Evolutionary conservation across 1,140 invertebrate genomes (phyloP), one percentile per base, ranked within the genome.

Genomic region (Sarcophaga peregrina): DNA sequence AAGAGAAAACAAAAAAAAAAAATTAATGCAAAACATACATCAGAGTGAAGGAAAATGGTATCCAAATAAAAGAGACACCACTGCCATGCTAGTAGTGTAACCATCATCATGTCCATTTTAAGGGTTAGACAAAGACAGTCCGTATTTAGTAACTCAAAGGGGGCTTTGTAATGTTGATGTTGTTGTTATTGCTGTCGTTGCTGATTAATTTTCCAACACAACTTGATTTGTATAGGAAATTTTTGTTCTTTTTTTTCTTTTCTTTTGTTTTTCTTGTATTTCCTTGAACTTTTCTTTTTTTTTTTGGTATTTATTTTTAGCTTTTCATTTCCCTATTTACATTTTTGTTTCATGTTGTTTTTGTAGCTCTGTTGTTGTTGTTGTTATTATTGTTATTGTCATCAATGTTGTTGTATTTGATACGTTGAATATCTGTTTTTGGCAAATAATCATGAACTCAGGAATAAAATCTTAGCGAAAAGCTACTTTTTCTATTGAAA

Each of bases 201-300:
- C 17, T 76, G 74, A 76, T 76, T 76, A 76, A 76, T 76, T 76
- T 76, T 76, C 45, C 17, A 76, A 76, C 74, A 76, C 13, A 76
- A 76, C 74, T 76, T 48, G 45, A 76, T 76, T 76, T 76, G 74
- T 48, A 46, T 76, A 76, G 6, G 15, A 74, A 15, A 37, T 74
- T n/a, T 7, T 74, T 37, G 37, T 74, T 37, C 46, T 15, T 74
- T 8, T 76, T 76, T 37, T 15, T 74, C 1, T 76, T 76, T 37
- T 37, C 25, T 37, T 37, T 37, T 37, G 25, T 37, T 37, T 37
- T 37, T 37, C 25, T 37, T 37, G 25, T 37, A 37, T 37, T 37
- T 37, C 25, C 25, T 37, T 37, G 25, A 52, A 52, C 62, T 20
- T 68, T 68, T 68, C 4, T 68, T 68, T 68, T 7, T 58, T 68